A percentile compares a stretch with the other conserved stretches of the same genome.
Conservation (phyloP, 2,888 invertebrate species). For the Biston betularia region DNA sequence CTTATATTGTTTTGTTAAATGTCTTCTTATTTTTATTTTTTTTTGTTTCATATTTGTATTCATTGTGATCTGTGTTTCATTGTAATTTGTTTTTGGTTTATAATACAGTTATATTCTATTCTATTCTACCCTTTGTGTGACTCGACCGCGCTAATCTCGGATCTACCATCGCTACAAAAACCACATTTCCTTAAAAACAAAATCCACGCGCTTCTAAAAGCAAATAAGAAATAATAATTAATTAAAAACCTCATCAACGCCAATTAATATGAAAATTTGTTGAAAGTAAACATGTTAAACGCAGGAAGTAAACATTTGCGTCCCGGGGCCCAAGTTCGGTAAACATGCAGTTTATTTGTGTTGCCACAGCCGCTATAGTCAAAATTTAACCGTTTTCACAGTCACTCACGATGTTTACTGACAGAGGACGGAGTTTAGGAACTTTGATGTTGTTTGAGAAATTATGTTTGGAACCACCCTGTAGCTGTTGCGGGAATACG, state of each 20-base stretch:
- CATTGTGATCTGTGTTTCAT: no score
- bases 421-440: slow-evolving; percentile 38
- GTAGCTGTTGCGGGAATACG: slow-evolving; percentile 12
- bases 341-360: slow-evolving; percentile 54
- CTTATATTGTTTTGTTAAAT: no score
- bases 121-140: no score
- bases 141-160: no score
- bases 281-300: slow-evolving; percentile 52
- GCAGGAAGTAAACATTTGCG: slow-evolving; percentile 55
- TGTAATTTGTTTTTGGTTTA: no score
- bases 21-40: no score
- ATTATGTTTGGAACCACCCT: slow-evolving; percentile 27
- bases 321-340: slow-evolving; percentile 46
- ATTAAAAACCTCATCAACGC: slow-evolving; percentile 34
- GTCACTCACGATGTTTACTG: slow-evolving; percentile 41
- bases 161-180: neutral
- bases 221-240: slow-evolving; percentile 33
- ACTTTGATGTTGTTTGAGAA: slow-evolving; percentile 34
- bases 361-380: slow-evolving; percentile 34
- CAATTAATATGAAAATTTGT: slow-evolving; percentile 43
- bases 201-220: slow-evolving; percentile 7
- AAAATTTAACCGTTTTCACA: slow-evolving; percentile 37
- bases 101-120: no score
- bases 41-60: no score
- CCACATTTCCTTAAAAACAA: slow-evolving; percentile 4